Percentiles rank a stretch among this genome's conserved stretches.
Conservation (phyloP, 2,888 invertebrate species). For the Trichacis sp. region DNA sequence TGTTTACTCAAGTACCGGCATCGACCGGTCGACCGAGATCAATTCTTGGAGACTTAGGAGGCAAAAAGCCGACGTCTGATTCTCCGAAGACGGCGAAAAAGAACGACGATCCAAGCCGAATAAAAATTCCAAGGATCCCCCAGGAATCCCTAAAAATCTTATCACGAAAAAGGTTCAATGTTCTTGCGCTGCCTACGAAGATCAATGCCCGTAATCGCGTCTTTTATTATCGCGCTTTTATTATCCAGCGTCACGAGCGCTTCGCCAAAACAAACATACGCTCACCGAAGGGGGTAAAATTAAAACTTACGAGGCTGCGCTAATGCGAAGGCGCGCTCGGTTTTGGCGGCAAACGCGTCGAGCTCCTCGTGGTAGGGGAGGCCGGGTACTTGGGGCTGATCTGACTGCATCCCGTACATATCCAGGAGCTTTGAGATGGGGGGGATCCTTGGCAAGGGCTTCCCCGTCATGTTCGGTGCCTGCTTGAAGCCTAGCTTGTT, state of each 20-base stretch:
- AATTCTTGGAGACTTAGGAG: slow-evolving; percentile 45
- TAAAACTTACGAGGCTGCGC: slow-evolving; percentile 69
- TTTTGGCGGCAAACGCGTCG: slow-evolving; percentile 70
- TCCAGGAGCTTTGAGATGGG: slow-evolving; percentile 68
- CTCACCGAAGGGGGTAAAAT: too few species aligned
- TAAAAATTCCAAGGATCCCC: slow-evolving; percentile 48
- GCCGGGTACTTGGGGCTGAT: slow-evolving; percentile 66
- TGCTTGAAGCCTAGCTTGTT: slow-evolving; percentile 73
- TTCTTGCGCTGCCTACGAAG: slow-evolving; percentile 39
- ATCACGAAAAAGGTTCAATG: slow-evolving; percentile 2
- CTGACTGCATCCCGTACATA: slow-evolving; percentile 69
- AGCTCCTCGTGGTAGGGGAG: slow-evolving; percentile 67
- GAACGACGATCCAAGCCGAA: background rate
- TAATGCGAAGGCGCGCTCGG: slow-evolving; percentile 69
- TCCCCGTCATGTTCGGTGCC: slow-evolving; percentile 75
- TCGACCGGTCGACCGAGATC: slow-evolving; percentile 52
- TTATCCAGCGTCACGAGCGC: slow-evolving; percentile 39
- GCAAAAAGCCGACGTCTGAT: slow-evolving; percentile 49
- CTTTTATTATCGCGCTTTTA: slow-evolving; percentile 40
- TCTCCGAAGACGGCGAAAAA: slow-evolving; percentile 40
- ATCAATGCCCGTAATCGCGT: slow-evolving; percentile 44
- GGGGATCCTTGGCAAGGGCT: slow-evolving; percentile 72
- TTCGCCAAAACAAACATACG: slow-evolving; percentile 31
- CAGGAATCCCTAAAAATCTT: slow-evolving; percentile 18
- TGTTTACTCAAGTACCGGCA: slow-evolving; percentile 29